phyloP scores from a whole-genome alignment of 2,888 invertebrate genomes.

The Dinocampus coccinellae region DNA sequence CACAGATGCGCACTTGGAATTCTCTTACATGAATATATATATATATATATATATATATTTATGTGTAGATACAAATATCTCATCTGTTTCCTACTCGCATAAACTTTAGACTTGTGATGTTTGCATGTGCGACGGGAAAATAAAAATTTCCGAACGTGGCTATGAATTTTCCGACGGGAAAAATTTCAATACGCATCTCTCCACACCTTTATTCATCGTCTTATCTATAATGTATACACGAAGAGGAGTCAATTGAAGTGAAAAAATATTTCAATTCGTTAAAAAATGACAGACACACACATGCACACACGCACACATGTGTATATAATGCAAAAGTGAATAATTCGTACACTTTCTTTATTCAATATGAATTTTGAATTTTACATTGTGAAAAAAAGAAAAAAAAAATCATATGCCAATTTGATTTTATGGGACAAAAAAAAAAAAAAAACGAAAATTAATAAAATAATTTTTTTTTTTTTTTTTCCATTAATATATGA shows the following conservation, averaged over 20 bases:
- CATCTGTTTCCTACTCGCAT: slow-evolving; percentile 32
- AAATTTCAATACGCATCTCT: slow-evolving; percentile 1
- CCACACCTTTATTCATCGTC: background rate
- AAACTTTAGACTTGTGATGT: slow-evolving; percentile 28
- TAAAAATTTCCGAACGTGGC: slow-evolving; percentile 41
- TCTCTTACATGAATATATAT: background rate
- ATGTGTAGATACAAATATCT: slow-evolving; percentile 14
- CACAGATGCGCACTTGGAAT: too few species aligned
- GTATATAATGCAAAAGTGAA: too few species aligned
- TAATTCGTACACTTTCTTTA: too few species aligned
- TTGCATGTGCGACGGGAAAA: slow-evolving; percentile 31
- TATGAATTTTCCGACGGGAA: slow-evolving; percentile 24
- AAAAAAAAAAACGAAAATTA: background rate
- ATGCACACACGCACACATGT: too few species aligned
- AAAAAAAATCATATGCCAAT: too few species aligned
- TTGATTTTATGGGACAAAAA: too few species aligned
- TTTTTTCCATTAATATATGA: too few species aligned
- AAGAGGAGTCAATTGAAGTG: background rate
- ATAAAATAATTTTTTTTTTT: too few species aligned
- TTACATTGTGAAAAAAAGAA: too few species aligned
- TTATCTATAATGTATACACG: background rate
- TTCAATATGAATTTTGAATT: too few species aligned
- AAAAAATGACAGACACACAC: too few species aligned
- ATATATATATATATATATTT: background rate
- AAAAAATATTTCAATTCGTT: background rate